Percentiles rank a stretch among this genome's conserved stretches.
phyloP scores from a whole-genome alignment of 2,797 vertebrate genomes.

The Lepidocolaptes lacrymiger region DNA sequence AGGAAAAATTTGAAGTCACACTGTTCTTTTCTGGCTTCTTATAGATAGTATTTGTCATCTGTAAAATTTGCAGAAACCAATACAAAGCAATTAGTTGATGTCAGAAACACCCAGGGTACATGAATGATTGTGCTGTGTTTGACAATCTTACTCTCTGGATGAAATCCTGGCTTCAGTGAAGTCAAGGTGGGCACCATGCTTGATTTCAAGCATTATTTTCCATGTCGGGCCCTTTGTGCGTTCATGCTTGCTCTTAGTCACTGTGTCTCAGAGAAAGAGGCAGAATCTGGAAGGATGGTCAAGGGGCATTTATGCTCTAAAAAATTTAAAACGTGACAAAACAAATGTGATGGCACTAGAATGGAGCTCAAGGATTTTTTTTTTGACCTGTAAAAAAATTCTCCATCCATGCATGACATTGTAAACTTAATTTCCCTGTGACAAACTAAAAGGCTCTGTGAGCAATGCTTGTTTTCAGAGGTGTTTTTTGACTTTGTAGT shows the following conservation, averaged over 20 bases:
- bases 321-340: not conserved
- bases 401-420: not conserved
- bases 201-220: not conserved
- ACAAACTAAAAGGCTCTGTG: not conserved
- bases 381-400: not conserved
- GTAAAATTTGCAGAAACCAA: not conserved
- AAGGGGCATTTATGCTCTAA: not conserved
- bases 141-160: not conserved
- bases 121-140: not conserved
- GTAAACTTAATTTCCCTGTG: not conserved
- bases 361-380: not conserved
- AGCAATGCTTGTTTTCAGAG: not conserved
- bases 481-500: not conserved
- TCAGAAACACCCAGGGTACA: not conserved
- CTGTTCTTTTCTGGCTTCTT: not conserved
- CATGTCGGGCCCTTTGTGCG: not conserved
- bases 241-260: not conserved
- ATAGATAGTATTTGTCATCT: not conserved
- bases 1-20: not conserved
- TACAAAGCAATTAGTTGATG: not conserved
- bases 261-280: not conserved
- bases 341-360: not conserved
- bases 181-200: not conserved
- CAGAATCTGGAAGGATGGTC: not conserved
- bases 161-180: not conserved